A percentile compares a stretch with the other conserved stretches of the same genome.
Evolutionary conservation across 1,140 invertebrate genomes (phyloP).

Genomic region (Arctopsyche grandis): DNA sequence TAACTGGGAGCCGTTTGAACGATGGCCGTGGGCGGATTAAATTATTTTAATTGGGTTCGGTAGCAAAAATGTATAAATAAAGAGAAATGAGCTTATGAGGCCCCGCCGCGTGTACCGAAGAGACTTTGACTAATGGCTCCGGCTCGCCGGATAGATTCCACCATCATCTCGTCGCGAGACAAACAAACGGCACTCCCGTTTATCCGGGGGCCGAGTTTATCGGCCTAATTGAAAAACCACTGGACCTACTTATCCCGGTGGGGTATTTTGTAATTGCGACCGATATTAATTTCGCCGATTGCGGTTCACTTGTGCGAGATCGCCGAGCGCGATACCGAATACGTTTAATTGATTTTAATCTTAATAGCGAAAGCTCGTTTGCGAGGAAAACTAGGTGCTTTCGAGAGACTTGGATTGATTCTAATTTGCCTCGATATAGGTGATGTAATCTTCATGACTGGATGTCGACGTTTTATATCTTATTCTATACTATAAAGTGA

Average conservation of each 20-base stretch:
- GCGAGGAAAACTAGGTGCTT: not conserved
- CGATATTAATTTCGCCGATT: not conserved
- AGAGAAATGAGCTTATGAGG: conserved; percentile 53
- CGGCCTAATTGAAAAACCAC: conserved; percentile 19
- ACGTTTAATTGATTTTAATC: not conserved
- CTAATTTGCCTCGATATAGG: not conserved
- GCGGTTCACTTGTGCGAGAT: not conserved
- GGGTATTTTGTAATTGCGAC: conserved; percentile 10
- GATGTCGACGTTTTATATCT: not conserved
- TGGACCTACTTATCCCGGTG: not conserved
- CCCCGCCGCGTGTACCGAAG: conserved; percentile 37
- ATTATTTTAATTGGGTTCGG: conserved; percentile 69
- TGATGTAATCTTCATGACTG: not conserved
- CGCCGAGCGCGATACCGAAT: not conserved
- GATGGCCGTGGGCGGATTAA: conserved; percentile 63
- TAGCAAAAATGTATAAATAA: conserved; percentile 60
- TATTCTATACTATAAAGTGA: not conserved
- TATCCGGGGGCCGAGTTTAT: not conserved
- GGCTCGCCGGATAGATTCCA: conserved; percentile 34
- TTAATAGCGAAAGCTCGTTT: not conserved
- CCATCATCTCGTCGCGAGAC: conserved; percentile 9
- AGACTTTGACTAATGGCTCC: conserved; percentile 51
- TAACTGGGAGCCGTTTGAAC: conserved; percentile 57
- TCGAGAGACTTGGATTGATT: not conserved
- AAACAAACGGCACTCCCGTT: not conserved